Base-by-base conservation (phyloP, 2,888 invertebrate species). In the Dexiosoma caninum region DNA sequence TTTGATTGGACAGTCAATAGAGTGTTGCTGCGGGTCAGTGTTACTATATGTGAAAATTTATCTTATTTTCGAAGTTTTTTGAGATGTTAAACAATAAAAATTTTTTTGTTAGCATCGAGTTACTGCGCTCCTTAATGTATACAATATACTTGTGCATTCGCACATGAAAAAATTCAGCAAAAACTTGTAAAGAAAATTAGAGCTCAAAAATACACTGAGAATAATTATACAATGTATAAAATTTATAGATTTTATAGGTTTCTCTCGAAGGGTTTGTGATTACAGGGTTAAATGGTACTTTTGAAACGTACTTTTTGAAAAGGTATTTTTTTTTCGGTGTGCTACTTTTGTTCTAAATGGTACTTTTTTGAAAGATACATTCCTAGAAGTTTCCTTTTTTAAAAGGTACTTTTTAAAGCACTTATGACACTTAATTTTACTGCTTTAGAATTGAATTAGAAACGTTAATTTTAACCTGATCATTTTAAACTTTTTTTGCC, bases 131-230 rank as follows among this genome's bases (percentile, higher is more conserved):
- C 75, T 69, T 74, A 62, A 57, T 49, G 49, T 44, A 62, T 64
- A 74, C 74, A 69, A 74, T 74, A 69, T 74, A 78, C 74, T 74
- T 72, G 66, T 72, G 27, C 72, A 67, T 59, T 60, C 46, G 55
- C 69, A 75, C 79, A 79, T 74, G 59, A 64, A 72, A 60, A 64
- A 49, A 32, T 46, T 44, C 49, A 60, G 30, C 16, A 51, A 51
- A 51, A 1, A 27, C 21, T 5, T 16, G 53, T 32, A 64, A 66
- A 64, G 21, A 51, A 51, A 71, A 19, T 49, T 64, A 57, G 23
- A 64, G n/a, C 16, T 37, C 12, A 46, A 57, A 32, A 27, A n/a
- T 40, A 64, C 70, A 70, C 46, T 44, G 14, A 66, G 16, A 23
- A 49, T 21, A 71, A 49, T 1, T 14, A 0, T 7, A 32, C 2